Evolutionary conservation across 2,113 vertebrate species (phyloP), one percentile per base, ranked within the genome.

Genomic region (Tragelaphus imberbis): DNA sequence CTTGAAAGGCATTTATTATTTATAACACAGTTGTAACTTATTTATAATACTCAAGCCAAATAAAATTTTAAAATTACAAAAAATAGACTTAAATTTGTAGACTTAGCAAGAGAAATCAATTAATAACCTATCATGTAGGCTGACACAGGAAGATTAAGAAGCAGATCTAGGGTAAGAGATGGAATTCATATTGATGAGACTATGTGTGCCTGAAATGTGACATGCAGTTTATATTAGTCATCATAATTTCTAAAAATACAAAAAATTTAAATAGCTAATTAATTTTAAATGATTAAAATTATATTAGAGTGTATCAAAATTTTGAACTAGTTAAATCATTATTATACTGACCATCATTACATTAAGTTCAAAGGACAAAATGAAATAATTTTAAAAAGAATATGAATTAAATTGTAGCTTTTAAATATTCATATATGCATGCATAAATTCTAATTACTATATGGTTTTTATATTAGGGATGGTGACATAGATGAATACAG

Each of bases 271-370:
- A 63, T 55, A 93, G 36, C 49, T 61, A 15, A 86, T 47, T 55
- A 79, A 7, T 96, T 55, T 90, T 81, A 92, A 92, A 85, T 40
- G 84, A 61, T 84, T 75, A 58, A 86, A 97, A 53, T 92, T 86
- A 53, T 14, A 5, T 61, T 61, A 40, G 16, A 7, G 8, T 30
- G 14, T 71, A 6, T 12, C 33, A 19, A 68, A 90, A 56, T 47
- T 94, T 95, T 36, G 27, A 84, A 68, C 49, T 36, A 33, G 3
- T 1, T 84, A 94, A 79, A 59, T 88, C 25, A 68, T 91, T 97
- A 71, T 47, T 88, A 88, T 7, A 59, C 27, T 88, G 63, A 47
- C 16, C 49, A 65, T 56, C 55, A 28, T 77, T 56, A 65, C 53
- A 84, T 82, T 94, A 95, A 90, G 33, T 21, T 91, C 19, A 61